Conservation (phyloP, 2,888 invertebrate genomes). For the Microctonus brassicae region DNA sequence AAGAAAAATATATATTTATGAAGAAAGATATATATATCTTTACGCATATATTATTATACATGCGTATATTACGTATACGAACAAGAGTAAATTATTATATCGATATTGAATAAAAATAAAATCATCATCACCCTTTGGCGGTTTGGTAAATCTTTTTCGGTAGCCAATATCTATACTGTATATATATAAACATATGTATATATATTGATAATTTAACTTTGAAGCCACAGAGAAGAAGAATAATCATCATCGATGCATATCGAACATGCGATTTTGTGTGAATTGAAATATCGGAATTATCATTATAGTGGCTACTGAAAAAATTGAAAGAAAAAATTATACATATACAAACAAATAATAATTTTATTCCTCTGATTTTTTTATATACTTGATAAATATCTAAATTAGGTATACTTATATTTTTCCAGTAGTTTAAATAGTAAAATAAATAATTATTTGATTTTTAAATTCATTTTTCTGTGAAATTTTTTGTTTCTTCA, state of each 20-base stretch:
- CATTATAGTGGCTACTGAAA: constrained; percentile 6
- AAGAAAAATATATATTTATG: constrained; percentile 39
- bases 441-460: neutral
- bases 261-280: neutral
- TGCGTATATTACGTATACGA: too few species aligned
- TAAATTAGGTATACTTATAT: too few species aligned
- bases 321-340: neutral
- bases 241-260: neutral
- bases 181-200: neutral
- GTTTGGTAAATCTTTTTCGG: constrained; percentile 37
- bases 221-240: neutral
- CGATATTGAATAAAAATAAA: constrained; percentile 48
- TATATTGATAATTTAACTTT: constrained; percentile 10
- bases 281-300: neutral
- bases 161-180: neutral
- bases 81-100: constrained; percentile 49
- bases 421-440: neutral
- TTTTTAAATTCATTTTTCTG: too few species aligned
- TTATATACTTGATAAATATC: constrained; percentile 43
- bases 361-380: constrained; percentile 1
- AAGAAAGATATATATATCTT: constrained; percentile 40
- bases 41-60: too few species aligned
- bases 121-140: constrained; percentile 53
- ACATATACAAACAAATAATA: neutral
- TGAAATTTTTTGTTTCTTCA: constrained; percentile 9